A percentile compares a stretch with the other conserved stretches of the same genome.
Conservation (phyloP, 2,888 invertebrate genomes). For the Heteropelma amictum region DNA sequence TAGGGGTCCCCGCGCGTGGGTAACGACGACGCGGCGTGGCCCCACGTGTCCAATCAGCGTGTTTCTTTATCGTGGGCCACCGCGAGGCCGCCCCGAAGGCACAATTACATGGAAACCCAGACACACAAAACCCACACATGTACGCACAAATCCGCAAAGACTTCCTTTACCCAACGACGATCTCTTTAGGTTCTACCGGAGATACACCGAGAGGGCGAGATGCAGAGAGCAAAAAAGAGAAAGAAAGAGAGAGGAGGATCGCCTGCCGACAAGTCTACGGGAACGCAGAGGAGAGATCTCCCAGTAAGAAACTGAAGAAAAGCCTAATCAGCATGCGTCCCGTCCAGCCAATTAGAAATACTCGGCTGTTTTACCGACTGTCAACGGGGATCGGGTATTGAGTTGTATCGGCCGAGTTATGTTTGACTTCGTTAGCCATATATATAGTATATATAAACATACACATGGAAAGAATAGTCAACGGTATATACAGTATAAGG, state of each 20-base stretch:
- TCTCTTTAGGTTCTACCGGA: constrained; percentile 2
- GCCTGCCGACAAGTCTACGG: constrained; percentile 36
- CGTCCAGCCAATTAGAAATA: constrained; percentile 77
- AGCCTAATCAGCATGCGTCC: constrained; percentile 76
- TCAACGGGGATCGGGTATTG: constrained; percentile 75
- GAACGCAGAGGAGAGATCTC: constrained; percentile 39
- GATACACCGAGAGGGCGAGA: background rate
- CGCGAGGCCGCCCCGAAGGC: constrained; percentile 61
- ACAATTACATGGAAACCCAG: background rate
- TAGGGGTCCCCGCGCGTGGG: constrained; percentile 55
- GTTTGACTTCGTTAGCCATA: constrained; percentile 75
- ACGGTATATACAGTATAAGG: constrained; percentile 2
- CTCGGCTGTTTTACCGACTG: constrained; percentile 77
- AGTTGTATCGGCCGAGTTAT: constrained; percentile 77
- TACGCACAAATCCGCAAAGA: background rate
- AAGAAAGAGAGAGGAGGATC: background rate
- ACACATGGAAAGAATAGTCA: constrained; percentile 13
- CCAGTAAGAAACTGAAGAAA: constrained; percentile 68
- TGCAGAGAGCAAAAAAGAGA: background rate
- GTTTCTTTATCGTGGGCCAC: constrained; percentile 72
- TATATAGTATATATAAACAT: background rate
- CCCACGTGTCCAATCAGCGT: constrained; percentile 74
- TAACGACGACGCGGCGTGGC: constrained; percentile 66
- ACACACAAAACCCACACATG: background rate
- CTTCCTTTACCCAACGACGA: constrained; percentile 20